phyloP scores from a whole-genome alignment of 2,797 vertebrate species.

The Crocidura indochinensis region DNA sequence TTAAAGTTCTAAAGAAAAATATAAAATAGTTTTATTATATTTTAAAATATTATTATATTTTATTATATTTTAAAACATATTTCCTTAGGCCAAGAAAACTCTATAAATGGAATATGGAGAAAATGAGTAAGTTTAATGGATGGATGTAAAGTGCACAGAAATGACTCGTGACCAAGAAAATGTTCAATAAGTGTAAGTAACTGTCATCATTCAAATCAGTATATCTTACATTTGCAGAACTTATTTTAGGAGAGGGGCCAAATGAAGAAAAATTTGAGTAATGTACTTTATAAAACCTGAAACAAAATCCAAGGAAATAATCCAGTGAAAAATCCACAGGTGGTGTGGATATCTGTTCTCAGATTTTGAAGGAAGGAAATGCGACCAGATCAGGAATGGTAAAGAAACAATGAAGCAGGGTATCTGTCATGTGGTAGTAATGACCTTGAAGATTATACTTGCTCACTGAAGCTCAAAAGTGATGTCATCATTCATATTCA shows the following conservation, averaged over 20 bases:
- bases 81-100: conserved; percentile 9
- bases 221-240: neutral
- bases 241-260: neutral
- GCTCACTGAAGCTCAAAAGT: neutral
- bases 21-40: conserved; percentile 42
- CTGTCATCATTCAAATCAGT: neutral
- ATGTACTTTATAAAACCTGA: neutral
- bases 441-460: conserved; percentile 44
- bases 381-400: neutral
- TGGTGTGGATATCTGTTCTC: neutral
- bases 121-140: neutral
- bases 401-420: neutral
- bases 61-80: conserved; percentile 12
- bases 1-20: conserved; percentile 45
- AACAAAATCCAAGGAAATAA: conserved; percentile 27
- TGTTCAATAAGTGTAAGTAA: neutral
- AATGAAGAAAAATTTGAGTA: neutral
- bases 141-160: neutral
- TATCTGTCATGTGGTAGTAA: neutral
- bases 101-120: neutral
- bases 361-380: neutral
- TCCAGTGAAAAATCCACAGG: neutral
- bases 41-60: conserved; percentile 17
- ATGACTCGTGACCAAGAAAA: neutral
- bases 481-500: conserved; percentile 30